Base-by-base conservation (phyloP, 2,888 invertebrate genomes). In the Onthophagus sagittarius region DNA sequence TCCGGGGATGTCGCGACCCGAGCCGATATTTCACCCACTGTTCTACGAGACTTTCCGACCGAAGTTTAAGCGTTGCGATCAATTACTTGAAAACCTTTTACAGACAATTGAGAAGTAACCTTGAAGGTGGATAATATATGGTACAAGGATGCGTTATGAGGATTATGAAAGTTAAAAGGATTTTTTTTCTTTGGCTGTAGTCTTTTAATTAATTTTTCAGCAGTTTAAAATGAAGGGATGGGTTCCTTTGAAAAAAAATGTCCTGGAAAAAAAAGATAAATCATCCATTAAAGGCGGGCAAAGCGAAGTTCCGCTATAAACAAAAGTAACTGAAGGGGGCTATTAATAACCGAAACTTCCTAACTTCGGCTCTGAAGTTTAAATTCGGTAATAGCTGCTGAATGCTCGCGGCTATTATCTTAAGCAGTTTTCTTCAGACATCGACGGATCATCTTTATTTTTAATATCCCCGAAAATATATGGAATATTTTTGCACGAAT, bases 381-480 rank as follows among this genome's bases (percentile, higher is more conserved):
- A 53, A 53, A 53, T 53, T 53, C 39, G 39, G 39, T 53, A 53
- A 53, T 53, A 53, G 39, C 39, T 53, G 39, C 2, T 53, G 39
- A 53, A 53, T 53, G 39, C 39, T 53, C 65, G 65, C 23, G 65
- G 32, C 32, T 65, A 65, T 65, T 65, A 65, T 65, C 65, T 65
- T 15, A 11, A 53, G 39, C 39, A 53, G 39, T 65, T 65, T 31
- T 65, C 32, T 23, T 23, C 65, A 15, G 15, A 11, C 32, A n/a
- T 65, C 65, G n/a, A n/a, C 65, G 15, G 13, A 32, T 15, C 32
- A n/a, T 71, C 64, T 71, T n/a, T 9, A 71, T 62, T 64, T 73
- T 73, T 73, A 72, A 72, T 70, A 73, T 71, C 71, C 72, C 64
- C 62, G 73, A 39, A 69, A 73, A 75, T 73, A 75, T 72, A 73